Conservation (phyloP, 2,797 vertebrate species). For the Gymnothorax reevesii region DNA sequence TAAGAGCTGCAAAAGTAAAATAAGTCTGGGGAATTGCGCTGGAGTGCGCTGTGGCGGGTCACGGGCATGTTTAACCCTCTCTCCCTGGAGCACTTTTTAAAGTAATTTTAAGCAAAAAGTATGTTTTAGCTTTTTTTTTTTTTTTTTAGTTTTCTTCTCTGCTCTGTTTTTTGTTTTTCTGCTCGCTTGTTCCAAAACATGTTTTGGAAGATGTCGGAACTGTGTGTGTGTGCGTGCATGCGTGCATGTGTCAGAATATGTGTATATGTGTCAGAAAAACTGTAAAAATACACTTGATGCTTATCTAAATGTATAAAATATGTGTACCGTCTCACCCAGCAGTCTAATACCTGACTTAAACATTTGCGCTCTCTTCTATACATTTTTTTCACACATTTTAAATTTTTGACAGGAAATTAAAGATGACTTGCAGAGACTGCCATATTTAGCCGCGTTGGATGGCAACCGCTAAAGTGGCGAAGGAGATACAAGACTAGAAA, state of each 20-base stretch:
- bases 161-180: neutral
- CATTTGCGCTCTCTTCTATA: neutral
- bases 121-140: conserved; percentile 62
- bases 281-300: neutral
- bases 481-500: neutral
- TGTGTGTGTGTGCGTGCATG: neutral
- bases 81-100: conserved; percentile 60
- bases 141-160: neutral
- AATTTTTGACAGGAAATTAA: neutral
- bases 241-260: neutral
- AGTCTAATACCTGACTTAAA: neutral
- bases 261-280: neutral
- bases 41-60: neutral
- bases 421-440: neutral
- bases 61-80: conserved; percentile 10
- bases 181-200: neutral
- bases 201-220: neutral
- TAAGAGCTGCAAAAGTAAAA: conserved; percentile 31
- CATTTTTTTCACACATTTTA: neutral
- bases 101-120: conserved; percentile 66
- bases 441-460: neutral
- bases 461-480: neutral
- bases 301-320: neutral
- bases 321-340: neutral
- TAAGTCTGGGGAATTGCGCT: neutral